Conservation (phyloP, 2,888 invertebrate genomes). For the Phengaris arion region DNA sequence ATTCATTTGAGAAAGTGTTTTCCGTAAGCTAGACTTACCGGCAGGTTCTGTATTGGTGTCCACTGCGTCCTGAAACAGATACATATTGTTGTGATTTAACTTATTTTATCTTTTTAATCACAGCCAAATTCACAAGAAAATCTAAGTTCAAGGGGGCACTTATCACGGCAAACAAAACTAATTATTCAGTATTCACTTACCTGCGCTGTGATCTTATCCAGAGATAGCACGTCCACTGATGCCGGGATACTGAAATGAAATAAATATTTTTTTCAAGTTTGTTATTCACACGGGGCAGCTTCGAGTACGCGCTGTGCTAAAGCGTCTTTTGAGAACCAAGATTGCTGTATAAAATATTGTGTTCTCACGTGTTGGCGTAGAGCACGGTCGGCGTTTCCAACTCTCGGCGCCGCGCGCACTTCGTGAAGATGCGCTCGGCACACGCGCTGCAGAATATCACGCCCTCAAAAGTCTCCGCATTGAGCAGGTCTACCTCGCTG, state of each 20-base stretch:
- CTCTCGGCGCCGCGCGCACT: constrained; percentile 45
- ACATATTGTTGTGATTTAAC: not conserved
- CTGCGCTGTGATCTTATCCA: not conserved
- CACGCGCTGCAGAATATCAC: constrained; percentile 64
- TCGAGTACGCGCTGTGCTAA: no score
- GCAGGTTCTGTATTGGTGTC: not conserved
- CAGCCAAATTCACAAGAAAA: no score
- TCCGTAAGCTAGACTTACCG: not conserved
- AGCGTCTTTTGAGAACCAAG: no score
- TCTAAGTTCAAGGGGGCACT: no score
- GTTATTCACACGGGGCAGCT: not conserved
- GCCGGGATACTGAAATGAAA: not conserved
- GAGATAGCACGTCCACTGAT: not conserved
- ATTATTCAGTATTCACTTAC: not conserved
- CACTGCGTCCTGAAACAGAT: not conserved
- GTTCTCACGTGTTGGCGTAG: not conserved
- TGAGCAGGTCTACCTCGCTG: constrained; percentile 57
- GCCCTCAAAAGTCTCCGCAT: constrained; percentile 64
- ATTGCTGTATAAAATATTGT: not conserved
- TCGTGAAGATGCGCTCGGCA: constrained; percentile 62
- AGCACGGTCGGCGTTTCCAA: not conserved
- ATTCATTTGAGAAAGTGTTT: no score
- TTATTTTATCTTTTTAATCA: not conserved
- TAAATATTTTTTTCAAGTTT: not conserved
- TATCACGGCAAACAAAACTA: no score